These are phyloP conservation scores for Odontocolon sp. DNA, from an alignment of 2,888 invertebrate species.

Conservation along the genomic window DNA sequence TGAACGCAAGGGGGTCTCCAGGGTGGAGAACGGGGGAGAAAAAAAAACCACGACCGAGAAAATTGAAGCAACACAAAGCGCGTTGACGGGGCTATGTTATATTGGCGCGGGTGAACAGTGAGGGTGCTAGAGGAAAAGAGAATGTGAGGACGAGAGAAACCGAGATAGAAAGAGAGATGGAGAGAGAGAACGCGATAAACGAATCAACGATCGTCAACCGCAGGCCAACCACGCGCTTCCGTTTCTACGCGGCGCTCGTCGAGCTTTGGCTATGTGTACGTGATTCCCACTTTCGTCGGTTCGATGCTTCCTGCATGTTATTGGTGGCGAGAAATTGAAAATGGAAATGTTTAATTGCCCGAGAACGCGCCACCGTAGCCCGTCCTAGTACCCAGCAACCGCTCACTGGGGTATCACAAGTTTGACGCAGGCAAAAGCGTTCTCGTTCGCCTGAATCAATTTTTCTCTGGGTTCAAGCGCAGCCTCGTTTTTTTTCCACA, in stretches of 20 bases:
- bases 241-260: constrained; percentile 64
- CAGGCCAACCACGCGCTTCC: constrained; percentile 73
- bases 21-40: not conserved
- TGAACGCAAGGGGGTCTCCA: not conserved
- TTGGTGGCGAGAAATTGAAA: constrained; percentile 77
- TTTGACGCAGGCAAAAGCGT: no score
- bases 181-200: constrained; percentile 73
- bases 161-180: constrained; percentile 55
- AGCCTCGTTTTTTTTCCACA: no score
- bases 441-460: no score
- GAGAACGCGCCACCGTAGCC: constrained; percentile 65
- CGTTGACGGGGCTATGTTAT: constrained; percentile 12
- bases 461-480: no score
- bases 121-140: constrained; percentile 34
- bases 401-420: no score
- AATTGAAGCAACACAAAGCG: constrained; percentile 53
- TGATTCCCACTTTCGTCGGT: not conserved
- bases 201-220: constrained; percentile 79
- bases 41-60: constrained; percentile 34
- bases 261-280: constrained; percentile 23
- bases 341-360: constrained; percentile 79
- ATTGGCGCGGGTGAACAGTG: constrained; percentile 29
- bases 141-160: constrained; percentile 63
- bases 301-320: constrained; percentile 27
- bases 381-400: not conserved